Base-by-base conservation (phyloP, 2,888 invertebrate genomes). In the Parasteatoda lunata region DNA sequence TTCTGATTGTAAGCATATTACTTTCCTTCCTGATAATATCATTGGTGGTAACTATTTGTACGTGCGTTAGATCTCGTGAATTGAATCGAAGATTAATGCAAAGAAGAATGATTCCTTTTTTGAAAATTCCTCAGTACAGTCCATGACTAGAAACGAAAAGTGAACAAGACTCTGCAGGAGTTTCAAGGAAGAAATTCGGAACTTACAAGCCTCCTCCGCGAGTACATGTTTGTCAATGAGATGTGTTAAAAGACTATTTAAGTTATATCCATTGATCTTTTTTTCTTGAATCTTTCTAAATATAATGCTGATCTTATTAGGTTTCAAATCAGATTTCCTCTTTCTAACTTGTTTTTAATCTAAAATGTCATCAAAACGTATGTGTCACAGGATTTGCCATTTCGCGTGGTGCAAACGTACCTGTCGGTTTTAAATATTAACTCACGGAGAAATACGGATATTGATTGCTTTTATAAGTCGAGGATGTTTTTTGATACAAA, bases 11-110 rank as follows among this genome's bases (percentile, higher is more conserved):
- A 91, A 95, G 95, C 90, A 92, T 95, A 0, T 92, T 96, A 90
- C 95, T 96, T 5, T 92, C 95, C 6, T 94, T 96, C 89, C 95
- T 96, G 91, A 92, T 96, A 0, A 93, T 94, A 81, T 96, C 95
- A 7, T 94, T 95, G 73, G 88, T 90, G 54, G 88, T 90, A 48
- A 89, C 90, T 72, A 89, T 90, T 76, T 90, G 90, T 84, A 90
- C 89, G 73, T 90, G 90, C 72, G 88, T 90, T 59, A 79, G 84
- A n/a, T 84, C 89, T 3, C 69, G 88, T 15, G 84, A 89, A 51
- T 77, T 89, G n/a, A 48, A 77, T 5, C 70, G 84, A 30, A 66
- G 87, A n/a, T 54, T 89, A 5, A 45, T 68, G 47, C 54, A 78
- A 30, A 59, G 73, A 51, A 68, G 75, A n/a, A 68, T 52, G 48